phyloP scores from a whole-genome alignment of 2,113 vertebrate genomes.

The Chamaetylas fuelleborni region DNA sequence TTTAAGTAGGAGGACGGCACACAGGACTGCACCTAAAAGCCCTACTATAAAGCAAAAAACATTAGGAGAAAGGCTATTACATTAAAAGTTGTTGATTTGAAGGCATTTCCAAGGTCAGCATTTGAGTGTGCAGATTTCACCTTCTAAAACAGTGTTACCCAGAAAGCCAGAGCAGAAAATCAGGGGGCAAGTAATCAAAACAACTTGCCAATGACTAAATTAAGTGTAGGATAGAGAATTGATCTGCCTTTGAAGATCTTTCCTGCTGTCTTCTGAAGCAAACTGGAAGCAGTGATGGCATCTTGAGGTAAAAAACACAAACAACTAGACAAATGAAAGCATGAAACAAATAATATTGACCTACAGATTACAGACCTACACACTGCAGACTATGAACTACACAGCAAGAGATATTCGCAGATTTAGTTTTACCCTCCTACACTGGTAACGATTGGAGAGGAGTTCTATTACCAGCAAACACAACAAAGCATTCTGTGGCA shows the following conservation, averaged over 20 bases:
- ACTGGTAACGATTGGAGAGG: rapidly evolving
- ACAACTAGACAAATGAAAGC: neutral
- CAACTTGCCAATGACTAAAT: neutral
- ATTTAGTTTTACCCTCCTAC: neutral
- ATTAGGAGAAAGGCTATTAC: neutral
- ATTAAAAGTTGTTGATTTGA: neutral
- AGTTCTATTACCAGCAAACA: neutral
- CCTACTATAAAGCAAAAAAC: neutral
- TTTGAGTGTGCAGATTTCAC: neutral
- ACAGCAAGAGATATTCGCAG: neutral
- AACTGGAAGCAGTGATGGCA: neutral
- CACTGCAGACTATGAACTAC: neutral
- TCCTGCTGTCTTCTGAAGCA: neutral
- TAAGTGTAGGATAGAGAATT: neutral
- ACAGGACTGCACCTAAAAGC: neutral
- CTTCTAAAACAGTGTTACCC: neutral
- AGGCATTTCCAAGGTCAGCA: neutral
- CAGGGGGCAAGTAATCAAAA: neutral
- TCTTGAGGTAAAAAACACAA: neutral
- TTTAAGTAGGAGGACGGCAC: neutral
- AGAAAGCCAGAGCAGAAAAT: neutral
- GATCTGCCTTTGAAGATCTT: neutral
- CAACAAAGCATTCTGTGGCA: neutral
- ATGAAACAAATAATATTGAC: neutral
- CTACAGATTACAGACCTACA: neutral